These are phyloP conservation scores for Mus spicilegus DNA, from an alignment of 2,113 vertebrate species.

Conservation along the genomic window DNA sequence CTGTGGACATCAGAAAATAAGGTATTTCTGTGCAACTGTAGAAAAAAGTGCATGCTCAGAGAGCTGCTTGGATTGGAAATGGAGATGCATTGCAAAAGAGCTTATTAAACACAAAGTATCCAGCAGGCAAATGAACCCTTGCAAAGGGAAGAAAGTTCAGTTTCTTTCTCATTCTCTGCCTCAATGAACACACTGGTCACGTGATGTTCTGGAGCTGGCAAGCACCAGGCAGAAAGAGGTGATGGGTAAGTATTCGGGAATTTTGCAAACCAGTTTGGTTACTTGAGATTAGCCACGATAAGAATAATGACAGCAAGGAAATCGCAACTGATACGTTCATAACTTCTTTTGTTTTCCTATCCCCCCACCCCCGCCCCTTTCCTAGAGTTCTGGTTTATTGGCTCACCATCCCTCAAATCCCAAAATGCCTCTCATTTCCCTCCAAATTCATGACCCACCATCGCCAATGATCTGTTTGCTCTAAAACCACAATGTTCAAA, in stretches of 20 bases:
- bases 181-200: not conserved
- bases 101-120: not conserved
- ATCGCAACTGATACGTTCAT: not conserved
- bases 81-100: not conserved
- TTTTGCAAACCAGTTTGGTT: constrained; percentile 64
- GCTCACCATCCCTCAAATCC: not conserved
- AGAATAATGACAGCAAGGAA: constrained; percentile 1
- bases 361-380: too few species aligned
- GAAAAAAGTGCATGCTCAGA: not conserved
- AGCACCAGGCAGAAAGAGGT: constrained; percentile 7
- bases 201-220: not conserved
- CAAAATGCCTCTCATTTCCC: not conserved
- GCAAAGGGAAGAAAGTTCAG: not conserved
- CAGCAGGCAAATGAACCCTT: not conserved
- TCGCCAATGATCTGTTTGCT: not conserved
- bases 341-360: not conserved
- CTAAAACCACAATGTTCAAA: constrained; percentile 1
- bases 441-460: not conserved
- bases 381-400: not conserved
- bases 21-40: not conserved
- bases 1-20: not conserved
- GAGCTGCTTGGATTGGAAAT: not conserved
- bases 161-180: constrained; percentile 8
- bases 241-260: constrained; percentile 50
- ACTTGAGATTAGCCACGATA: constrained; percentile 30